Base-by-base conservation (phyloP, 64 coral and sea anemone genomes). In the Montipora sp. region DNA sequence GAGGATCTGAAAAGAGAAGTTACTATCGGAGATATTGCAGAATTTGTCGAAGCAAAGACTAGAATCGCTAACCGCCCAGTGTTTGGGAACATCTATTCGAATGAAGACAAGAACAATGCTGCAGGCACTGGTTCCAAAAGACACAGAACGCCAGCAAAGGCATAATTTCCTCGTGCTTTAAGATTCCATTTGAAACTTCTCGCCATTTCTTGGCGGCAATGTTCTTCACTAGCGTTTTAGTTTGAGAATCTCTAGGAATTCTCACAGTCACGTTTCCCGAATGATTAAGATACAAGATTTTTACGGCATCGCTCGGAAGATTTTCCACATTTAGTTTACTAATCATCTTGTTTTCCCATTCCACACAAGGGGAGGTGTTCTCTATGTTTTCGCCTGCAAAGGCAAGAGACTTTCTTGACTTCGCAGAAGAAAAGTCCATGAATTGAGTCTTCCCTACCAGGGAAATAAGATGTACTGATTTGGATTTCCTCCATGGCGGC, bases 81-180 rank as follows among this genome's bases (percentile, higher is more conserved):
- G 27, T 27, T 27, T 27, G 27, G 27, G 27, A 27, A 27, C 27
- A 27, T 27, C 27, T 27, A 27, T 27, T 27, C 27, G 27, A 27
- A 27, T 27, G 27, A 27, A 27, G 27, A 27, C 27, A 27, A 27
- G 27, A 27, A 27, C 27, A 27, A 1, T 27, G 27, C 27, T 27
- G 27, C 1, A 27, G 27, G 27, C 27, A 27, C 27, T 27, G 27
- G 27, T 27, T 27, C 27, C 27, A 27, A 27, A 27, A 27, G 27
- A 27, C 27, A 27, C 27, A 27, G 24, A 24, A 27, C 27, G 1
- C 27, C 27, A 27, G 27, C 27, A 27, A 27, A 27, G 27, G 27
- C 9, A 10, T 7, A 87, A 93, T 59, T 68, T 87, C 83, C n/a
- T 71, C 72, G 51, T 92, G 90, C 11, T 84, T 81, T 15, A 92